phyloP scores from a whole-genome alignment of 2,797 vertebrate species.

The Otolemur crassicaudatus region DNA sequence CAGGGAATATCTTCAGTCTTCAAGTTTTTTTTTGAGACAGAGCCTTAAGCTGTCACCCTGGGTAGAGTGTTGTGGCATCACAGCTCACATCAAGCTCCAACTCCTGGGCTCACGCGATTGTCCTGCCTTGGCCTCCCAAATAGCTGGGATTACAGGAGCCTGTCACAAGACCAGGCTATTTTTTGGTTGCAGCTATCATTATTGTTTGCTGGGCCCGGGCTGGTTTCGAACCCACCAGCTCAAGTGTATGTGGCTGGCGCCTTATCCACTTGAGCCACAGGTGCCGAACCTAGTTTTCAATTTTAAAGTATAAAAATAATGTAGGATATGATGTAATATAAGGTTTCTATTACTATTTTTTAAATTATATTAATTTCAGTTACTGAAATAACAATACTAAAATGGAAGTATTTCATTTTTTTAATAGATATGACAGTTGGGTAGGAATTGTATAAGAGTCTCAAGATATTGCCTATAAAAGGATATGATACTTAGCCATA shows the following conservation, averaged over 20 bases:
- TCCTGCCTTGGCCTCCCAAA: too few relatives aligned
- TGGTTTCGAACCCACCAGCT: too few relatives aligned
- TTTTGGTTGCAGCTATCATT: too few relatives aligned
- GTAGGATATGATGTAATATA: not conserved
- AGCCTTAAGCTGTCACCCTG: too few relatives aligned
- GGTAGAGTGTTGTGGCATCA: too few relatives aligned
- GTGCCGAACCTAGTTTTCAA: not conserved
- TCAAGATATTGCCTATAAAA: not conserved
- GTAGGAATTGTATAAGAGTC: not conserved
- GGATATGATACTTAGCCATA: not conserved
- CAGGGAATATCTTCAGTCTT: not conserved
- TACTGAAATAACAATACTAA: not conserved
- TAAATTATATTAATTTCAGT: not conserved
- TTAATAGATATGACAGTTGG: not conserved
- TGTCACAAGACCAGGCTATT: too few relatives aligned
- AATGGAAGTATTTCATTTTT: not conserved
- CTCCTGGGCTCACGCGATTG: too few relatives aligned
- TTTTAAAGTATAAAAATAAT: not conserved
- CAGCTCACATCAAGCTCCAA: too few relatives aligned
- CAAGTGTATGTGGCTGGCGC: too few relatives aligned
- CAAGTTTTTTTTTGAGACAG: not conserved
- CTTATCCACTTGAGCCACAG: too few relatives aligned
- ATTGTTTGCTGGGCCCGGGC: too few relatives aligned
- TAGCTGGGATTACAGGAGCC: too few relatives aligned
- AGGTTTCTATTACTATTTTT: not conserved